Evolutionary conservation across 2,888 invertebrate genomes (phyloP).

Genomic region (Leucophora obtusa): DNA sequence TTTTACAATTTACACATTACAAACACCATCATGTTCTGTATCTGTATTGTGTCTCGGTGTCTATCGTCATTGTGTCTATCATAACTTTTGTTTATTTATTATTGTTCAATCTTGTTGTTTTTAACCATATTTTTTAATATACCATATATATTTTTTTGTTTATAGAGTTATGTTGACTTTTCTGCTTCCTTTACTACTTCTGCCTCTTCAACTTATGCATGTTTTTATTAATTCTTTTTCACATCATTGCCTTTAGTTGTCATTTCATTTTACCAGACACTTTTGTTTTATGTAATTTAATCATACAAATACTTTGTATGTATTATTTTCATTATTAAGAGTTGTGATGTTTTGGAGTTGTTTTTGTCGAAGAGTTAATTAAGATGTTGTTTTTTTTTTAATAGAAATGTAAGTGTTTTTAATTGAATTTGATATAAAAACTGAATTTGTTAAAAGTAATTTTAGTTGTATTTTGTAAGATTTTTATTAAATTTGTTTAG

Average conservation of each 20-base stretch:
- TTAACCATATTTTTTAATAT: neutral
- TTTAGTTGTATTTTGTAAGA: too few relatives aligned
- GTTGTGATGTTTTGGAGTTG: conserved; percentile 13
- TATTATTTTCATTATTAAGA: conserved; percentile 7
- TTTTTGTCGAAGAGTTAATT: conserved; percentile 22
- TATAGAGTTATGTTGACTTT: conserved; percentile 3
- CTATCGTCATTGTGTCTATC: conserved; percentile 60
- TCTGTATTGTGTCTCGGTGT: neutral
- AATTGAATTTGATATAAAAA: too few relatives aligned
- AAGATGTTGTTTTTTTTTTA: too few relatives aligned
- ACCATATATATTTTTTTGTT: neutral
- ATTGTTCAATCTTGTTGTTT: neutral
- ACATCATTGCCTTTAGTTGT: conserved; percentile 69
- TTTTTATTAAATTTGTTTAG: too few relatives aligned
- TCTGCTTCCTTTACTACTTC: neutral
- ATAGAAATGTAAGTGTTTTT: too few relatives aligned
- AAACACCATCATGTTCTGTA: neutral
- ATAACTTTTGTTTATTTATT: conserved; percentile 59
- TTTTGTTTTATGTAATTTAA: conserved; percentile 64
- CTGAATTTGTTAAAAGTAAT: too few relatives aligned
- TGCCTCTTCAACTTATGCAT: neutral
- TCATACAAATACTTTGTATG: conserved; percentile 50
- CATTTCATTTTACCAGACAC: conserved; percentile 60
- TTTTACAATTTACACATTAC: conserved; percentile 31
- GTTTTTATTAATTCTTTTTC: conserved; percentile 60